phyloP scores from a whole-genome alignment of 1,140 invertebrate genomes.

The Drosophila busckii region DNA sequence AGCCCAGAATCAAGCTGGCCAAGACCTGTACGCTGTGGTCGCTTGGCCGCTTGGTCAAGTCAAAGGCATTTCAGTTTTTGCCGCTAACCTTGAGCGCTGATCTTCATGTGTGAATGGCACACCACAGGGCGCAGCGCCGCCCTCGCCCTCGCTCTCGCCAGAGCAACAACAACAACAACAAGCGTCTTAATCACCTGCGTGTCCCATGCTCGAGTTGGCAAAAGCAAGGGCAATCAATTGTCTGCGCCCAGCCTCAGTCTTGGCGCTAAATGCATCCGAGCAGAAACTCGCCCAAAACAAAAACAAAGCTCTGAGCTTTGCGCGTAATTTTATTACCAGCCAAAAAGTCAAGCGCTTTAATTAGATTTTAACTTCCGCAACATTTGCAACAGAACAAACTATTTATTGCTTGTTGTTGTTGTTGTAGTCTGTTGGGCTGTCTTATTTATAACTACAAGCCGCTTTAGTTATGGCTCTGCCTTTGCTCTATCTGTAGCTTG shows the following conservation, averaged over 20 bases:
- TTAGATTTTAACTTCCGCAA: conserved; percentile 75
- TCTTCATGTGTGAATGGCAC: conserved; percentile 60
- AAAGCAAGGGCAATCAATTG: conserved; percentile 71
- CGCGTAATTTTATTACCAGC: conserved; percentile 63
- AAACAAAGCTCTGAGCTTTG: conserved; percentile 16
- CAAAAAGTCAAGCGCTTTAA: conserved; percentile 62
- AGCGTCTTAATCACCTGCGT: conserved; percentile 39
- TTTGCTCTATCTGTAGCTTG: conserved; percentile 13
- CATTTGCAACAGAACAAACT: conserved; percentile 47
- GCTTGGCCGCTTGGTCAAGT: conserved; percentile 41
- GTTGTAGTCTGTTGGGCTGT: too few relatives aligned
- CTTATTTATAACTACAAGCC: too few relatives aligned
- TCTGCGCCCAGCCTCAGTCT: conserved; percentile 24
- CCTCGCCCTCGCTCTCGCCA: too few relatives aligned
- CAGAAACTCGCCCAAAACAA: conserved; percentile 57
- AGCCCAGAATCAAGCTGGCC: conserved; percentile 16
- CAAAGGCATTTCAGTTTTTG: conserved; percentile 54
- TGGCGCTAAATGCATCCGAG: conserved; percentile 65
- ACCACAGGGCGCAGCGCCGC: conserved; percentile 45
- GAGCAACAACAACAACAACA: too few relatives aligned
- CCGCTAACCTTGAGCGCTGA: conserved; percentile 60
- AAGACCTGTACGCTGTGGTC: conserved; percentile 45
- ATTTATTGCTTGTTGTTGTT: conserved; percentile 33
- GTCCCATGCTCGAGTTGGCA: conserved; percentile 69
- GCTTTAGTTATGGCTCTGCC: too few relatives aligned